A percentile compares a stretch with the other conserved stretches of the same genome.
phyloP scores from a whole-genome alignment of 2,797 vertebrate genomes.

The Linurgus olivaceus region DNA sequence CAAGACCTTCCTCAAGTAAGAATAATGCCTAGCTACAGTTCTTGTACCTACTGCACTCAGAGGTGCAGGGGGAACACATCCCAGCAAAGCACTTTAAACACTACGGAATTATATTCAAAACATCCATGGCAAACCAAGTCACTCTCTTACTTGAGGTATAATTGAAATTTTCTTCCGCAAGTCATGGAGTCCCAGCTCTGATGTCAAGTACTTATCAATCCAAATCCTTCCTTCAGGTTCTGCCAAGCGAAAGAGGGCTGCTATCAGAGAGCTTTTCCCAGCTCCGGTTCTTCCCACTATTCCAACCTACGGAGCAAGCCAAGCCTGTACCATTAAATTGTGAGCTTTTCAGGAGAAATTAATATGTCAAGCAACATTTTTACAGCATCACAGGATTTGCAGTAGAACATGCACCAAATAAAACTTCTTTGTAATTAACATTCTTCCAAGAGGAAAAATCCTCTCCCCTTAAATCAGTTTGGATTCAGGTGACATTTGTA shows the following conservation, averaged over 20 bases:
- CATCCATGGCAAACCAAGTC: neutral
- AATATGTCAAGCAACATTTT: neutral
- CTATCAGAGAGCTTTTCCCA: conserved; percentile 91
- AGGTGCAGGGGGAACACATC: neutral
- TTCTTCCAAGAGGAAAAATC: neutral
- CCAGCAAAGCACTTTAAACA: neutral
- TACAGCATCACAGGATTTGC: neutral
- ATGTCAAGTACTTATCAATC: conserved; percentile 88
- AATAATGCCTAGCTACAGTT: rapidly evolving
- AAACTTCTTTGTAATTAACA: conserved; percentile 1
- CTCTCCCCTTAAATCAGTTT: neutral
- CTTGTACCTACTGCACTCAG: neutral
- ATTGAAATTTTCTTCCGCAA: conserved; percentile 95
- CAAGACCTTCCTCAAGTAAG: neutral
- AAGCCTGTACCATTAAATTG: neutral
- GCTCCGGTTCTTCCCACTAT: conserved; percentile 92
- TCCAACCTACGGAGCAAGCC: conserved; percentile 80
- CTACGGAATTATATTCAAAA: neutral
- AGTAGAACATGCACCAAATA: neutral
- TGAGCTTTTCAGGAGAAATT: neutral
- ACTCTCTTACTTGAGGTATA: conserved; percentile 87
- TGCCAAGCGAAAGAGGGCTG: conserved; percentile 90
- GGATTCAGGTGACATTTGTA: conserved; percentile 21
- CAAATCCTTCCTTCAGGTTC: conserved; percentile 91
- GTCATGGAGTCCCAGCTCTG: conserved; percentile 90